phyloP scores from a whole-genome alignment of 1,140 invertebrate species.

The Teleogryllus occipitalis region DNA sequence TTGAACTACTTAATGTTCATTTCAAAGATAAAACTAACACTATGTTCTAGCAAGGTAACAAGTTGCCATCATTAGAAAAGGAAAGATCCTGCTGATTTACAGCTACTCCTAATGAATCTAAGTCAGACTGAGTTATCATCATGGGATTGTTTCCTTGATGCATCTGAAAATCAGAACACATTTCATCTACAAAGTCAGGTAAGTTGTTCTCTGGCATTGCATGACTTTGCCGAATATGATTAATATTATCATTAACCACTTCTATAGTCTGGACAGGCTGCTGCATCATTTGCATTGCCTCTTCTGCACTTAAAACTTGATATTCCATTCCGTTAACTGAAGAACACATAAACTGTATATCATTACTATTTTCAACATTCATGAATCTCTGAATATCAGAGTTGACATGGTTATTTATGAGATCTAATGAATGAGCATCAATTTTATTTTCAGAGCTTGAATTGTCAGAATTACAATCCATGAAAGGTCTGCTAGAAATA shows the following conservation, averaged over 20 bases:
- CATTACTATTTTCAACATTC: conserved; percentile 26
- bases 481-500: background rate
- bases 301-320: conserved; percentile 39
- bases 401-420: background rate
- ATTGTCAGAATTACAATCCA: background rate
- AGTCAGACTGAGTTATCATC: background rate
- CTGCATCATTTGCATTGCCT: conserved; percentile 39
- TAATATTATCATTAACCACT: conserved; percentile 18
- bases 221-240: background rate
- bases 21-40: too few relatives aligned
- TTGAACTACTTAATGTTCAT: background rate
- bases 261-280: conserved; percentile 27
- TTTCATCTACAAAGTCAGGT: background rate
- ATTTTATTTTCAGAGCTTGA: background rate
- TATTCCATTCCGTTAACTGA: conserved; percentile 39
- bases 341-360: conserved; percentile 41
- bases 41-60: background rate
- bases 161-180: background rate
- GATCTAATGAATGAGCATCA: background rate
- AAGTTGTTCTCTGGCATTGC: background rate
- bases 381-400: background rate
- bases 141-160: background rate
- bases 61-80: background rate
- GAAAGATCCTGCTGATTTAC: background rate
- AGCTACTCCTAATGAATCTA: background rate